Conservation (phyloP, 2,113 vertebrate genomes). For the Equus quagga region DNA sequence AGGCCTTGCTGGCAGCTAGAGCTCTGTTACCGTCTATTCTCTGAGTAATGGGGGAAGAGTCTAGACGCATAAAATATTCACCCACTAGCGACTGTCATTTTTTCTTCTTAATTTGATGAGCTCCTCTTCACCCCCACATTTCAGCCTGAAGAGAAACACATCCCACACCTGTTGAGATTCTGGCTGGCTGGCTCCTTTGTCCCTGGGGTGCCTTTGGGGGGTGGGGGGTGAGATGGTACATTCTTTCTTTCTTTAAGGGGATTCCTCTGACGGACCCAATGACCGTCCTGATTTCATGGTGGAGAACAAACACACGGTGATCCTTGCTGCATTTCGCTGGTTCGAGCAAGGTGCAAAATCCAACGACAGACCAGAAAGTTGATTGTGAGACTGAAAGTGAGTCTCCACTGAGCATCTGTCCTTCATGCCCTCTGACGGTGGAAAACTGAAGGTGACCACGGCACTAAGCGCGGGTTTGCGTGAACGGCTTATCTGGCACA, state of each 20-base stretch:
- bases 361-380: not conserved
- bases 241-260: constrained; percentile 38
- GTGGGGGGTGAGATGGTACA: not conserved
- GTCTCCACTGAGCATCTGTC: constrained; percentile 9
- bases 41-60: not conserved
- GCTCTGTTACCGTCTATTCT: not conserved
- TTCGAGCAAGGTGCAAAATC: constrained; percentile 21
- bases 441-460: not conserved
- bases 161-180: not conserved
- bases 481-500: not conserved
- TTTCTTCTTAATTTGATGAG: constrained; percentile 11
- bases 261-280: not conserved
- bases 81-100: not conserved
- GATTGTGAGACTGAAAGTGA: not conserved
- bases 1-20: not conserved
- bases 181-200: not conserved
- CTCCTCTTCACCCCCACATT: not conserved
- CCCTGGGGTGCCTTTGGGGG: not conserved
- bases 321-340: not conserved
- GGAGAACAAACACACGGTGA: not conserved
- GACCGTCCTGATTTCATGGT: not conserved
- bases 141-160: not conserved
- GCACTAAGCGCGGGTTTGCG: not conserved
- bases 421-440: not conserved
- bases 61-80: not conserved